phyloP scores from a whole-genome alignment of 1,140 invertebrate genomes.

The Cotesia typhae region DNA sequence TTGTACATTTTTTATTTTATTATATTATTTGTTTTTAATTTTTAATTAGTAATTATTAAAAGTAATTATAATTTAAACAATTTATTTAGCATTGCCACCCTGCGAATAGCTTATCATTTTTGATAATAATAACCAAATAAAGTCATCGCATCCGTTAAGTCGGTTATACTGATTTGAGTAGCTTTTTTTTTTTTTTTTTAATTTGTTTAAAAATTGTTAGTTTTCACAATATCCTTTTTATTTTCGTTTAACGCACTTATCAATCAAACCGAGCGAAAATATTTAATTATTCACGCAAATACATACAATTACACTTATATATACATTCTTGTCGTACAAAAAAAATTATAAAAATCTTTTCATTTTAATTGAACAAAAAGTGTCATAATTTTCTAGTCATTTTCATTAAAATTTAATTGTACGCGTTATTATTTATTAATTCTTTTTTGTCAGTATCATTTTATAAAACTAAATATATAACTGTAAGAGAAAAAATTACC shows the following conservation, averaged over 20 bases:
- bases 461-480: not conserved
- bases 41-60: conserved; percentile 5
- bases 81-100: not conserved
- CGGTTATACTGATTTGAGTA: conserved; percentile 22
- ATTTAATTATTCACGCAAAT: not conserved
- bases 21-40: not conserved
- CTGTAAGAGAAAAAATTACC: too few species aligned
- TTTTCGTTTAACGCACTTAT: not conserved
- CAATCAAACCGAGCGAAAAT: conserved; percentile 6
- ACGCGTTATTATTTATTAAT: not conserved
- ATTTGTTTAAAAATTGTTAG: not conserved
- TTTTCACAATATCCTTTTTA: not conserved
- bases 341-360: not conserved
- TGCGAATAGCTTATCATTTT: conserved; percentile 6
- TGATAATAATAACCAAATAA: not conserved
- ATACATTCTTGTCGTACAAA: conserved; percentile 10
- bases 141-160: conserved; percentile 25
- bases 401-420: conserved; percentile 5
- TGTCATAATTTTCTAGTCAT: not conserved
- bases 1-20: conserved; percentile 3
- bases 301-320: too few species aligned
- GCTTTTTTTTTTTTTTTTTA: not conserved
- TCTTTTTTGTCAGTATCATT: not conserved
- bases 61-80: not conserved
- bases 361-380: conserved; percentile 1